These are phyloP conservation scores for Egretta garzetta DNA, from an alignment of 2,113 vertebrate species.

Conservation along the genomic window DNA sequence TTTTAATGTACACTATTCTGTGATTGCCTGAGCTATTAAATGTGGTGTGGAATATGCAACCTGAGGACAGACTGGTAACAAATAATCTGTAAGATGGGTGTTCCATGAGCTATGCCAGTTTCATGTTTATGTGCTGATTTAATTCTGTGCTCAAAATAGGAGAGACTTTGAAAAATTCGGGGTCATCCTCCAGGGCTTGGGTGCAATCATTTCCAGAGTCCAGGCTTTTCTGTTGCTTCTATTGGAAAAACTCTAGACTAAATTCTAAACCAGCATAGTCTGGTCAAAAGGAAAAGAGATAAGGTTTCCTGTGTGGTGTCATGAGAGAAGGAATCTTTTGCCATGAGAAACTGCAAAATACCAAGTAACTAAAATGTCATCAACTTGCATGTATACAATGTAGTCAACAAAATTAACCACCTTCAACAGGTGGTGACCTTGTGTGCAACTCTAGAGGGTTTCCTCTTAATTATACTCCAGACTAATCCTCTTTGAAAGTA, in stretches of 20 bases:
- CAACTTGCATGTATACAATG: neutral
- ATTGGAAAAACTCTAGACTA: neutral
- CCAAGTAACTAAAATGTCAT: neutral
- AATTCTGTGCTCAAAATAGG: neutral
- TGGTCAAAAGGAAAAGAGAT: neutral
- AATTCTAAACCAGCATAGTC: neutral
- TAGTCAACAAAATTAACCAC: neutral
- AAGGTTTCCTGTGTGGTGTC: neutral
- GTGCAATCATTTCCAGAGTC: neutral
- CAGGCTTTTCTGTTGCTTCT: neutral
- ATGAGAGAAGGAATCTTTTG: neutral
- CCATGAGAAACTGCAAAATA: neutral
- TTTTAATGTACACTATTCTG: accelerated
- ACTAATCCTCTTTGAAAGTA: constrained; percentile 2
- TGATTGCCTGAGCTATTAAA: neutral
- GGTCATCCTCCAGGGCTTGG: neutral
- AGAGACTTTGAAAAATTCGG: neutral
- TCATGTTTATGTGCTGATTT: neutral
- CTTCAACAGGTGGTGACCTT: neutral
- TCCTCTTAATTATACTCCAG: neutral
- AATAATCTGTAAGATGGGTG: neutral
- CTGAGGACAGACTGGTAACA: neutral
- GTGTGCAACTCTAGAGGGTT: neutral
- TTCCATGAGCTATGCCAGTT: neutral
- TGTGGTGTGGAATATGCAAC: neutral